Evolutionary conservation across 2,113 vertebrate species (phyloP).

Genomic region (Helogale parvula): DNA sequence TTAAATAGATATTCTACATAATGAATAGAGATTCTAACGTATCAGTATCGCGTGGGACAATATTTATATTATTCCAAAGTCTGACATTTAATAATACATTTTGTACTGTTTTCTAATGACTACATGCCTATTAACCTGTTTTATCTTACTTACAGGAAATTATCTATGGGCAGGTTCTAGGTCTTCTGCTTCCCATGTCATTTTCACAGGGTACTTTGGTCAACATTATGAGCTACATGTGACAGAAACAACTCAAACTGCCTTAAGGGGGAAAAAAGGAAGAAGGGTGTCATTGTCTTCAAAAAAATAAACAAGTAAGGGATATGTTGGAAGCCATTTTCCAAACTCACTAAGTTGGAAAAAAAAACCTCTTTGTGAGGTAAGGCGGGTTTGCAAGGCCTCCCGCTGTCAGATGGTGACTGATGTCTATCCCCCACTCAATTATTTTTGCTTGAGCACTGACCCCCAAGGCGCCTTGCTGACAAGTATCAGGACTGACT

Average conservation of each 20-base stretch:
- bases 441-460: too few species aligned
- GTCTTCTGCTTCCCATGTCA: not conserved
- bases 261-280: not conserved
- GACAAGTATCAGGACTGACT: too few species aligned
- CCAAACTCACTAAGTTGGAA: too few species aligned
- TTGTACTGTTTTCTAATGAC: not conserved
- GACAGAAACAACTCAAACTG: not conserved
- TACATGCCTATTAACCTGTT: not conserved
- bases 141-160: not conserved
- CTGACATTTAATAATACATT: not conserved
- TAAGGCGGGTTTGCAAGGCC: too few species aligned
- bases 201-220: not conserved
- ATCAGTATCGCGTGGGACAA: not conserved
- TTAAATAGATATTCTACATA: not conserved
- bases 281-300: not conserved
- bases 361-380: too few species aligned
- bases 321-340: too few species aligned
- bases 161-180: not conserved
- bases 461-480: too few species aligned
- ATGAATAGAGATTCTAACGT: not conserved
- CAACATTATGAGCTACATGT: not conserved
- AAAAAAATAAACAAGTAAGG: not conserved
- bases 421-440: too few species aligned
- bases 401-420: too few species aligned
- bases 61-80: not conserved